Percentiles rank a stretch among this genome's conserved stretches.
These are phyloP conservation scores for Mesorhabditis spiculigera DNA, from an alignment of 2,888 invertebrate genomes.

Conservation along the genomic window DNA sequence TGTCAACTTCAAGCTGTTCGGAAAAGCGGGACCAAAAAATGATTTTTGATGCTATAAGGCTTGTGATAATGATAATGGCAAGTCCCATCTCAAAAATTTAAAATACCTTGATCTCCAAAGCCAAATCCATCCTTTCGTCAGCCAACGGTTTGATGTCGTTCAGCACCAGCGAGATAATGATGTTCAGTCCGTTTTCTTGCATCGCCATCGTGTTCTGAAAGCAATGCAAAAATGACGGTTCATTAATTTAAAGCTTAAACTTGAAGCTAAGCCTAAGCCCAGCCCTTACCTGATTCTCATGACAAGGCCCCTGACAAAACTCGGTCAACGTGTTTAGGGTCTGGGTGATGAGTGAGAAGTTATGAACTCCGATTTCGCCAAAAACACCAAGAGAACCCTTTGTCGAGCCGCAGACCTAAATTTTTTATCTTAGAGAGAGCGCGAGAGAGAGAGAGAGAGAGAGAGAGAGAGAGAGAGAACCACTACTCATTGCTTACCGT, in stretches of 20 bases:
- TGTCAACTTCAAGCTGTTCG: no score
- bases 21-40: no score
- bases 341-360: constrained; percentile 93
- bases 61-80: no score
- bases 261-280: no score
- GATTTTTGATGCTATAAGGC: no score
- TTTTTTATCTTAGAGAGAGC: constrained; percentile 62
- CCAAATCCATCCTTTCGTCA: constrained; percentile 91
- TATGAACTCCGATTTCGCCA: constrained; percentile 89
- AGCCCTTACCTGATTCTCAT: constrained; percentile 74
- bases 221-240: no score
- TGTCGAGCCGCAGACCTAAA: constrained; percentile 83
- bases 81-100: no score
- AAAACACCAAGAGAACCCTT: constrained; percentile 96
- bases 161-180: constrained; percentile 91
- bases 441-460: no score
- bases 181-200: constrained; percentile 97
- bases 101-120: constrained; percentile 88
- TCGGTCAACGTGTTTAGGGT: constrained; percentile 95
- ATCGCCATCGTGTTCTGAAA: constrained; percentile 84
- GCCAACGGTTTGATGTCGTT: constrained; percentile 98
- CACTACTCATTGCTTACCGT: no score
- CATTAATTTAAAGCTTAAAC: no score
- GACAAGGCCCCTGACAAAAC: constrained; percentile 93
- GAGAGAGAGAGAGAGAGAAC: no score